Conservation (phyloP, 2,113 vertebrate species). For the Macquaria ambigua region DNA sequence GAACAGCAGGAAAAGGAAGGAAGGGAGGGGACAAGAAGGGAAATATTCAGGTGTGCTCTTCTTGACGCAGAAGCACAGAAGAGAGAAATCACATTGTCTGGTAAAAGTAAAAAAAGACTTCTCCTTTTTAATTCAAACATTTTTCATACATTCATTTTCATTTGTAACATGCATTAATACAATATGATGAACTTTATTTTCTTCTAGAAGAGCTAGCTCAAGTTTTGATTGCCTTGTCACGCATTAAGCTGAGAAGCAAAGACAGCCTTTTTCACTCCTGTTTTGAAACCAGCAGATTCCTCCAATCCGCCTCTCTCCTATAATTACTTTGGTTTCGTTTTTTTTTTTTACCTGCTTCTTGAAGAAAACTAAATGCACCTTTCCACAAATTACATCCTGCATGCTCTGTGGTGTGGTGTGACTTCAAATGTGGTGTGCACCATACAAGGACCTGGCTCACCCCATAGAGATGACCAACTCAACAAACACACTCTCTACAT, state of each 20-base stretch:
- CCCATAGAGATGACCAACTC: slow-evolving; percentile 6
- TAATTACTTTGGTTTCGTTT: slow-evolving; percentile 25
- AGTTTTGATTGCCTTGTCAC: background rate
- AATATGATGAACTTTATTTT: background rate
- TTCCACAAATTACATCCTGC: slow-evolving; percentile 39
- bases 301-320: slow-evolving; percentile 28
- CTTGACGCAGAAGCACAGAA: background rate
- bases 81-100: background rate
- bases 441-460: slow-evolving; percentile 30
- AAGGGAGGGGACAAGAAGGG: slow-evolving; percentile 15
- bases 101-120: background rate
- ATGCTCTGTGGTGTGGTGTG: background rate
- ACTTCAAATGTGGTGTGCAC: slow-evolving; percentile 30
- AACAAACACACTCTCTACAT: slow-evolving; percentile 4
- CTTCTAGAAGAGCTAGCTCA: background rate
- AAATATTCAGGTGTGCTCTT: slow-evolving; percentile 41
- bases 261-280: background rate
- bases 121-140: background rate
- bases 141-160: background rate
- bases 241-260: background rate
- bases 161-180: background rate
- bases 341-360: slow-evolving; percentile 29
- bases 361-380: slow-evolving; percentile 48
- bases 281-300: slow-evolving; percentile 42
- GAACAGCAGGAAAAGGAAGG: slow-evolving; percentile 52